Conservation (phyloP, 2,888 invertebrate genomes). For the Augiades crinisus region DNA sequence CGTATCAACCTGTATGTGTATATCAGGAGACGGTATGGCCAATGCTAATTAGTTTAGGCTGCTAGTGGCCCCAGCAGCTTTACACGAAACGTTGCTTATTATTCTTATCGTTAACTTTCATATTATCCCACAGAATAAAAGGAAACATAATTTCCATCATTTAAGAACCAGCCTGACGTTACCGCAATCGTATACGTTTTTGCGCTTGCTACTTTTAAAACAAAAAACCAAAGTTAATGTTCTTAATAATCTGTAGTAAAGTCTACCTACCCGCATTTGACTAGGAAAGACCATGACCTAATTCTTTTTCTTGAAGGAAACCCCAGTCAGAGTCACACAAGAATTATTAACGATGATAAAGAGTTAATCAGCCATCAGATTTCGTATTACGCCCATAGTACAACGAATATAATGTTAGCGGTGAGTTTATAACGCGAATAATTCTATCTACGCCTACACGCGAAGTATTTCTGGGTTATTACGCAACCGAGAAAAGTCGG, state of each 20-base stretch:
- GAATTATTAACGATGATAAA: neutral
- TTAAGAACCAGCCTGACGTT: constrained; percentile 25
- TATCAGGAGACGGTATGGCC: constrained; percentile 35
- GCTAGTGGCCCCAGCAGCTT: constrained; percentile 39
- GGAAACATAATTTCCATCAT: constrained; percentile 41
- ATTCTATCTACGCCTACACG: constrained; percentile 30
- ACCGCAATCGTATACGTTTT: neutral
- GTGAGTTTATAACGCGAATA: constrained; percentile 7
- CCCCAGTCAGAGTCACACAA: no score
- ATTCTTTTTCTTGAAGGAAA: no score
- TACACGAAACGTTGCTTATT: constrained; percentile 39
- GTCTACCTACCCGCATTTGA: no score
- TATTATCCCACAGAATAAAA: constrained; percentile 43
- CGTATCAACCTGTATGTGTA: constrained; percentile 38
- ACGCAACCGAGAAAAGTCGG: constrained; percentile 68
- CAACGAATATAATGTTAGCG: no score
- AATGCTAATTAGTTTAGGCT: constrained; percentile 50
- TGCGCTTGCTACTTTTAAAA: no score
- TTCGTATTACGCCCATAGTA: no score
- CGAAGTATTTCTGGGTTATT: constrained; percentile 57
- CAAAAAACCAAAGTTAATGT: no score
- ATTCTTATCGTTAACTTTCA: constrained; percentile 46
- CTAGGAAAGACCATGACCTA: no score
- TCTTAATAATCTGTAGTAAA: no score
- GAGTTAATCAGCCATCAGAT: neutral